Evolutionary conservation across 2,888 invertebrate genomes (phyloP).

Genomic region (Platynereis dumerilii): DNA sequence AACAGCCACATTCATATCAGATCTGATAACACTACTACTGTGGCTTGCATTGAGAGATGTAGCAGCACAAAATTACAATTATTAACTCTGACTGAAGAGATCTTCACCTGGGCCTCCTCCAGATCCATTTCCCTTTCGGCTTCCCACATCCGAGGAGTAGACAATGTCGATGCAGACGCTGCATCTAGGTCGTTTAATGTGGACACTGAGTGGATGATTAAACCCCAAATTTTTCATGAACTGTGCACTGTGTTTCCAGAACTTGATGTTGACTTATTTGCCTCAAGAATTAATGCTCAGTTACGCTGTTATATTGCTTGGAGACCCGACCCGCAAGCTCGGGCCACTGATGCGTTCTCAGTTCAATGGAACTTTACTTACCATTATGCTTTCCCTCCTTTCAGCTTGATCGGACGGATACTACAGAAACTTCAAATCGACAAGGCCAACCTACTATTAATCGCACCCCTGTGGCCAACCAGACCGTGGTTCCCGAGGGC

Average conservation of each 20-base stretch:
- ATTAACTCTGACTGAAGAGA: no score
- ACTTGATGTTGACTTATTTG: slow-evolving; percentile 34
- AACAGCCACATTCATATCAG: not conserved
- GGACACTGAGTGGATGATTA: slow-evolving; percentile 16
- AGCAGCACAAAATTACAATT: not conserved
- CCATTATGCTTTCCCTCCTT: no score
- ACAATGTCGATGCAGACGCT: slow-evolving; percentile 12
- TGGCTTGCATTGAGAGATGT: not conserved
- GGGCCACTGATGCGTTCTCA: no score
- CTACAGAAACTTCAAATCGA: no score
- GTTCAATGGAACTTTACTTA: no score
- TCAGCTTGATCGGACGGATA: no score
- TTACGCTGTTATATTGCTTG: no score
- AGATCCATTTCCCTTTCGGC: not conserved
- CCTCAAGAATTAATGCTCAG: slow-evolving; percentile 29
- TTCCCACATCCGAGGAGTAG: slow-evolving; percentile 11
- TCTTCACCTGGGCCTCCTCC: no score
- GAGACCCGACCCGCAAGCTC: no score
- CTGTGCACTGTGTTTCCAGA: not conserved
- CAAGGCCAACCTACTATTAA: no score
- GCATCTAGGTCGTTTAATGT: slow-evolving; percentile 18
- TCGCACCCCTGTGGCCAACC: no score
- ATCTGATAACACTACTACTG: slow-evolving; percentile 2
- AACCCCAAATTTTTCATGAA: not conserved
- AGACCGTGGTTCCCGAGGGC: no score